These are phyloP conservation scores for Scatophagus argus DNA, from an alignment of 2,113 vertebrate genomes.

Conservation along the genomic window DNA sequence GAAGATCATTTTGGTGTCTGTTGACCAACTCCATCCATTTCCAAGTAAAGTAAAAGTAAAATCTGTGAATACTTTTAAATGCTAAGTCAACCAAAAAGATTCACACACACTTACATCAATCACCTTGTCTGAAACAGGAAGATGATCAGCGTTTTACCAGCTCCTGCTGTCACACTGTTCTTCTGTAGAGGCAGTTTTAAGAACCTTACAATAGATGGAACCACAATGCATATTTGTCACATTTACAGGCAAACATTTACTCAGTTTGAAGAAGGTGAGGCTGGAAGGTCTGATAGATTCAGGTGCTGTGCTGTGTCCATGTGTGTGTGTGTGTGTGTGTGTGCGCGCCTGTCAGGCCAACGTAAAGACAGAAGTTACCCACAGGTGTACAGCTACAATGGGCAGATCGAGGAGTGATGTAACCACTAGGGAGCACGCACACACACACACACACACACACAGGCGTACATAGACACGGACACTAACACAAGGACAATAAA, in stretches of 20 bases:
- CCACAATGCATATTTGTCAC: constrained; percentile 52
- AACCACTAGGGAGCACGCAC: not conserved
- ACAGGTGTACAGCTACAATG: constrained; percentile 46
- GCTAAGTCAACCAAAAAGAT: not conserved
- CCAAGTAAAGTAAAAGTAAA: not conserved
- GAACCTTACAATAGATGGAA: constrained; percentile 58
- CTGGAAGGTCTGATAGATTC: constrained; percentile 43
- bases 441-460: not conserved
- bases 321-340: not conserved
- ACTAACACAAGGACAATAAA: not conserved
- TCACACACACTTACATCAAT: constrained; percentile 18
- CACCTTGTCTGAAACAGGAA: constrained; percentile 39
- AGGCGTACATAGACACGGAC: not conserved
- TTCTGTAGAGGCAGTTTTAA: constrained; percentile 1
- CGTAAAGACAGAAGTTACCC: constrained; percentile 40
- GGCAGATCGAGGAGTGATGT: constrained; percentile 26
- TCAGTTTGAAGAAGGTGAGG: constrained; percentile 38
- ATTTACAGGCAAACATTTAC: constrained; percentile 64
- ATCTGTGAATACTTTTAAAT: constrained; percentile 16
- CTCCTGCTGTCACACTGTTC: constrained; percentile 7
- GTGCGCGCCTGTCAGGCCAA: not conserved
- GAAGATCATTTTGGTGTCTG: not conserved
- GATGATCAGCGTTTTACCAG: constrained; percentile 4
- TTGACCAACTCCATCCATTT: not conserved
- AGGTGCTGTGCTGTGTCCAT: constrained; percentile 13